Evolutionary conservation across 37 sponge, comb jelly and placozoan genomes (phyloP).

Genomic region (Cladorhizidae sp.): DNA sequence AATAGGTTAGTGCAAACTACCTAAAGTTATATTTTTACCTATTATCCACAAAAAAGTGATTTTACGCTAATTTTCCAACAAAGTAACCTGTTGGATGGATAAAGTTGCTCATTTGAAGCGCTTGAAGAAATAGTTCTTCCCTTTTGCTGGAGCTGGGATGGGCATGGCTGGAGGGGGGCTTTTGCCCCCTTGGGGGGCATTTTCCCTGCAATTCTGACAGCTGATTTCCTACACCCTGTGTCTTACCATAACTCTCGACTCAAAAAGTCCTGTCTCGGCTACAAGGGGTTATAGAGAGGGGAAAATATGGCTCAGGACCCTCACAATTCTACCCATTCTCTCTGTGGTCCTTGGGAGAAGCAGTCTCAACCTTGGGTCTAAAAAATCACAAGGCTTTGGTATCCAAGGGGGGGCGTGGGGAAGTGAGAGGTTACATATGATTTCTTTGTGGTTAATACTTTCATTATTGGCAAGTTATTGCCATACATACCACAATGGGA

Average conservation of each 20-base stretch:
- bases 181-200: slow-evolving; percentile 20
- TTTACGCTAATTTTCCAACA: background rate
- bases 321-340: background rate
- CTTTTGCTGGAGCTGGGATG: background rate
- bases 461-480: too few relatives aligned
- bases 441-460: too few relatives aligned
- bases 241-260: background rate
- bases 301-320: too few relatives aligned
- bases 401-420: too few relatives aligned
- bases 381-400: too few relatives aligned
- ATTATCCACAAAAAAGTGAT: background rate
- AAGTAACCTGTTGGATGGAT: background rate
- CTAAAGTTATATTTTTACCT: slow-evolving; percentile 10
- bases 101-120: background rate
- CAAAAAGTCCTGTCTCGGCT: background rate
- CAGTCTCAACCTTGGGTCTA: background rate
- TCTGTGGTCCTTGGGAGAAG: background rate
- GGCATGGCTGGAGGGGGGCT: slow-evolving; percentile 44
- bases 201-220: background rate
- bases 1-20: slow-evolving; percentile 39
- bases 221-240: background rate
- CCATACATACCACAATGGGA: too few relatives aligned
- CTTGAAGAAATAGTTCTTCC: too few relatives aligned
- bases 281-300: too few relatives aligned
- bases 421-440: too few relatives aligned